phyloP scores from a whole-genome alignment of 2,797 vertebrate genomes.

The Cynopterus sphinx region DNA sequence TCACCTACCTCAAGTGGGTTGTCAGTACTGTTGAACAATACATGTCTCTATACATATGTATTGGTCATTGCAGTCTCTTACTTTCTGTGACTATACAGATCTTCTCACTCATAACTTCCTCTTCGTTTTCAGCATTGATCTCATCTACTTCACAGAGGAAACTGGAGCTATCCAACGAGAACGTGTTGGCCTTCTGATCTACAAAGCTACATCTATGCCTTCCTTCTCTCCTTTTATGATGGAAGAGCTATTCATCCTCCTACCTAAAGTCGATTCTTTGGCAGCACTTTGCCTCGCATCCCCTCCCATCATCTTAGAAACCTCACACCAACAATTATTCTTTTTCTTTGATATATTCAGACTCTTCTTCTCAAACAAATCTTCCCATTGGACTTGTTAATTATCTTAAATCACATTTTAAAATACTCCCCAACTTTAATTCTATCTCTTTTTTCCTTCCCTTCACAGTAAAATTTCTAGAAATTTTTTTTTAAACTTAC shows the following conservation, averaged over 20 bases:
- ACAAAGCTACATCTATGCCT: not conserved
- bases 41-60: not conserved
- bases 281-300: not conserved
- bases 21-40: too few species aligned
- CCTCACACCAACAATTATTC: not conserved
- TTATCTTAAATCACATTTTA: not conserved
- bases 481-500: not conserved
- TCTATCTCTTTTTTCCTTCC: not conserved
- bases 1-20: not conserved
- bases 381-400: not conserved
- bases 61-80: not conserved
- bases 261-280: not conserved
- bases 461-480: not conserved
- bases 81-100: not conserved
- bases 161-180: not conserved
- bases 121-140: not conserved
- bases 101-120: not conserved
- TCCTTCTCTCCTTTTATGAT: not conserved
- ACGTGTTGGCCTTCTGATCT: not conserved
- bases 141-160: not conserved
- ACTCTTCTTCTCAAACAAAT: not conserved
- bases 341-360: not conserved
- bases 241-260: not conserved
- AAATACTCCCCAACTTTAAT: not conserved
- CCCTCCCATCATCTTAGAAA: not conserved